Evolutionary conservation across 2,888 invertebrate species (phyloP), one percentile per base, ranked within the genome.

Genomic region (Miltochrista miniata): DNA sequence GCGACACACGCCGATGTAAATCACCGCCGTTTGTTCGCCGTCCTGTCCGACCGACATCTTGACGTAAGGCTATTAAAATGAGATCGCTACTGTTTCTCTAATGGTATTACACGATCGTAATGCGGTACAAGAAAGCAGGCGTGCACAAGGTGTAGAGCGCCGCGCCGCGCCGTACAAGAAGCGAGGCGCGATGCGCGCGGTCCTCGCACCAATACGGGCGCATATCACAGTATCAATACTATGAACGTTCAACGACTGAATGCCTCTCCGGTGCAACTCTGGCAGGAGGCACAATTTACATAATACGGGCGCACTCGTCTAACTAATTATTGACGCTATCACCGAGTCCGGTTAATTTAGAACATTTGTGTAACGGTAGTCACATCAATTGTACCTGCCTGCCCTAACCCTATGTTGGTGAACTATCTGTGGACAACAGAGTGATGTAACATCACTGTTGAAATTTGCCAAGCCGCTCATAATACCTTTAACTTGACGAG

Each of bases 21-120:
- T 68, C 72, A 61, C 58, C 59, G 45, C 56, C 64, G 66, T 52
- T 62, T 60, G 64, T 63, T 58, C 61, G 38, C 53, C 40, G 35
- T 29, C 36, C 42, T 15, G 14, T 31, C 31, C 41, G 10, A 11
- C 14, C 31, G n/a, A n/a, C 38, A 11, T 13, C 9, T 40, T 11
- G n/a, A 14, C 12, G 18, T 24, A 24, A 24, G 18, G 18, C n/a
- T n/a, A 24, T 56, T 49, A 46, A 41, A 44, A 54, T 48, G 36
- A 45, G 36, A 51, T 45, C 52, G 45, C 54, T 59, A 18, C 12
- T 50, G 46, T 50, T 14, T 51, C 56, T 40, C 52, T 53, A 53
- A 66, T 41, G 53, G 63, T 48, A 48, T 44, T 35, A 15, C 31
- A 12, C 12, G 38, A 45, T 47, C 36, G 36, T 30, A 14, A 36